Base-by-base conservation (phyloP, 2,888 invertebrate genomes). In the Nomada fabriciana region DNA sequence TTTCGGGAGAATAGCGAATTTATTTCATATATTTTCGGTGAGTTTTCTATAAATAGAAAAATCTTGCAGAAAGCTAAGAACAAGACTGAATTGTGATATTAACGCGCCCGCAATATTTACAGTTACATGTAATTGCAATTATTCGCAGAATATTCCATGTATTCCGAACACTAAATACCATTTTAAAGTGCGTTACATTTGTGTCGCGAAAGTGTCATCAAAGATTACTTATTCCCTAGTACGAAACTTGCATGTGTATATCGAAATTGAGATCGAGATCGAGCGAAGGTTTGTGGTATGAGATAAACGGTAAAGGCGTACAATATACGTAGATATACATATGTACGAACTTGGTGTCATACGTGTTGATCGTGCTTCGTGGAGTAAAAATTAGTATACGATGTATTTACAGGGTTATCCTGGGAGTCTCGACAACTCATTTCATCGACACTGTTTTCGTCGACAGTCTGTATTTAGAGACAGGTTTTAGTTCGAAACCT, bases 21-120 rank as follows among this genome's bases (percentile, higher is more conserved):
- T 65, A 29, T 65, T 69, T 55, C 25, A 23, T 67, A 77, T 36
- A 86, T 65, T 73, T 67, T 79, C 25, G 86, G 88, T 88, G 63
- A 88, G 87, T 85, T 76, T 18, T 86, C 89, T 87, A 88, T 85
- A 85, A 88, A 88, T 87, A 87, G 83, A 79, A 79, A 64, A n/a
- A n/a, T 63, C 59, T 60, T 75, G 57, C 36, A 47, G 47, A 59
- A 67, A 69, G 36, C 11, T 47, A 57, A 15, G 20, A 18, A 11
- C 10, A 42, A 52, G 20, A 72, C 50, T 42, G 43, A 50, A 20
- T 57, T 55, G 36, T 67, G 23, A 50, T 63, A 55, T 64, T 20
- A 61, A 61, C 11, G 2, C 9, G 13, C 23, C 15, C 20, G 15
- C 18, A 10, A 36, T 13, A 18, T 43, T 3, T 23, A 11, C 42